phyloP scores from a whole-genome alignment of 2,113 vertebrate species.

The Ciconia maguari region DNA sequence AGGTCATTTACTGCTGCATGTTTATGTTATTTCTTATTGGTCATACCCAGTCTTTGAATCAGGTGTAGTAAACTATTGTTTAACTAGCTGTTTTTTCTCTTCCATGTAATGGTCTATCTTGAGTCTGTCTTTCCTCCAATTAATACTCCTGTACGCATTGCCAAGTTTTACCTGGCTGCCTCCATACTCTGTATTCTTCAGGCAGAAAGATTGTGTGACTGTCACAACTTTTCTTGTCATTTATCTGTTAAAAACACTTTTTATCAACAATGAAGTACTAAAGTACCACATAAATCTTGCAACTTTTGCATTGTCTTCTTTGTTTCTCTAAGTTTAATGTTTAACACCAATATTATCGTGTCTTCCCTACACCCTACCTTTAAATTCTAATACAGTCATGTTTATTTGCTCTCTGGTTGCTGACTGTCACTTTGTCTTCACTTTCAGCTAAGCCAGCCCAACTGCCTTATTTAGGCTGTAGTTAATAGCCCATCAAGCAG shows the following conservation, averaged over 20 bases:
- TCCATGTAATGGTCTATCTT: neutral
- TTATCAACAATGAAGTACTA: neutral
- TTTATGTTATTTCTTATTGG: neutral
- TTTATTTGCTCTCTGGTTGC: neutral
- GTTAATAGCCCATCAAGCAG: neutral
- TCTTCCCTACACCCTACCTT: neutral
- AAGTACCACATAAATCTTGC: neutral
- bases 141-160: neutral
- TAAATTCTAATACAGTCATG: neutral
- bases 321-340: neutral
- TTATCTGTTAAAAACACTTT: neutral
- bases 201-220: neutral
- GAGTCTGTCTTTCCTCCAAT: neutral
- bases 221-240: neutral
- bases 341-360: neutral
- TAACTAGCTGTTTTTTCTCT: neutral
- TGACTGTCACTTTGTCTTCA: neutral
- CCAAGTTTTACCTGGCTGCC: neutral
- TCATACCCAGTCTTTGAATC: neutral
- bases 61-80: neutral
- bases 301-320: neutral
- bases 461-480: neutral
- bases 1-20: neutral
- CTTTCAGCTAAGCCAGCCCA: neutral
- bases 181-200: neutral